Base-by-base conservation (phyloP, 2,888 invertebrate genomes). In the Gastracanthus pulcherrimus region DNA sequence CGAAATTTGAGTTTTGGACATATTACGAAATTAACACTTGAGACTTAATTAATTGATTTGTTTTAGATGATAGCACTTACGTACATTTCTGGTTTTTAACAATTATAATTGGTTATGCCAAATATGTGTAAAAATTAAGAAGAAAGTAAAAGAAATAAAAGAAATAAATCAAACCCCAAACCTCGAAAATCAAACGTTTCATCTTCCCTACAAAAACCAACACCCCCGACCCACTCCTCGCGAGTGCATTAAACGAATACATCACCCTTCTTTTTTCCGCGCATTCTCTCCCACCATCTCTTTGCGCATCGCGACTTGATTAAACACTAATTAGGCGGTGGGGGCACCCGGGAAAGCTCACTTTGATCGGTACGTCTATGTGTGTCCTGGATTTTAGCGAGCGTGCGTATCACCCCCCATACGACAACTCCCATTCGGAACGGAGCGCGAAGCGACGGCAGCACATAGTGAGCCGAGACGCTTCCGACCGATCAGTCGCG, bases 301-400 rank as follows among this genome's bases (percentile, higher is more conserved):
- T 55, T n/a, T 5, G 26, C 6, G 11, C 23, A n/a, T n/a, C n/a
- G 13, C 45, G 16, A 19, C 72, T 75, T 75, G 31, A 75, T 75
- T 48, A 75, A 75, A 75, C 48, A 62, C 64, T 75, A 75, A 75
- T 75, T 62, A 64, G 36, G 36, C 64, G n/a, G n/a, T n/a, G n/a
- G 19, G 64, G 34, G n/a, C 36, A 48, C 34, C 45, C 26, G n/a
- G n/a, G n/a, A n/a, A 5, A 62, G 26, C n/a, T 23, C 31, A 34
- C 48, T 75, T 75, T 75, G 74, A 75, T 75, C 74, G 48, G 16
- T 41, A 29, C 19, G 19, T 45, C 16, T n/a, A 60, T 31, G 48
- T 29, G 19, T 62, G n/a, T n/a, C 64, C 13, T 70, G 60, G 31
- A 77, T 77, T 77, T 70, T 34, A 76, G 58, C 23, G 31, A 67